These are phyloP conservation scores for Notiomystis cincta DNA, from an alignment of 2,113 vertebrate genomes.

Conservation along the genomic window DNA sequence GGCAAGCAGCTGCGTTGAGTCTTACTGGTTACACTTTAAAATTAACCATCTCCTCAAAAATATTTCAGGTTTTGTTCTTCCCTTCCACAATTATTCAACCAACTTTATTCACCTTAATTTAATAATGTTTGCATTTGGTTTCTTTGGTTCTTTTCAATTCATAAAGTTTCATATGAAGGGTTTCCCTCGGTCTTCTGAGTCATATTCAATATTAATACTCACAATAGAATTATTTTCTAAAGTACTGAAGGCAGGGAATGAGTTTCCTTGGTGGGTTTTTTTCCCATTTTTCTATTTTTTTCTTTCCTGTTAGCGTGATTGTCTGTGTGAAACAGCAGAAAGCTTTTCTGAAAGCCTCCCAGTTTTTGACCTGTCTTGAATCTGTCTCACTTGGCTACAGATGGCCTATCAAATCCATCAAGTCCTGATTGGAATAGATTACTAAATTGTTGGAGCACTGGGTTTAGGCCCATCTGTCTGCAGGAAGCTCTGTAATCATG, in stretches of 20 bases:
- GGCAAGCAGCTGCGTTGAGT: not conserved
- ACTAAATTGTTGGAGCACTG: constrained; percentile 55
- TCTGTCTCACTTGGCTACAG: constrained; percentile 55
- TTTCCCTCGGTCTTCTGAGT: not conserved
- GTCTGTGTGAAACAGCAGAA: not conserved
- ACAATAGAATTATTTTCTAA: not conserved
- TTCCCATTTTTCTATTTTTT: fast-evolving
- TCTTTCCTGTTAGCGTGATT: not conserved
- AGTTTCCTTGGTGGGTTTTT: not conserved
- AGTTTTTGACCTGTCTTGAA: constrained; percentile 40
- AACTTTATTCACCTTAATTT: not conserved
- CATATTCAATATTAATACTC: not conserved
- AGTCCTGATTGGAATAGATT: constrained; percentile 69
- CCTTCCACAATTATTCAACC: not conserved
- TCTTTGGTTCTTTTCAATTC: not conserved
- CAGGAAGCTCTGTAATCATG: constrained; percentile 57
- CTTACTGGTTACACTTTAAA: not conserved
- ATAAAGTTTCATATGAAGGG: not conserved
- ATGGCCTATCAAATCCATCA: constrained; percentile 68
- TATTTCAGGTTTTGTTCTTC: not conserved
- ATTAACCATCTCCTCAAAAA: not conserved
- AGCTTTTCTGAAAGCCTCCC: not conserved
- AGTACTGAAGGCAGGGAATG: not conserved
- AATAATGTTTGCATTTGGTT: not conserved
- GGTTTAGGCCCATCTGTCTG: constrained; percentile 65